Conservation (phyloP, 2,113 vertebrate species). For the Cinclus mexicanus region DNA sequence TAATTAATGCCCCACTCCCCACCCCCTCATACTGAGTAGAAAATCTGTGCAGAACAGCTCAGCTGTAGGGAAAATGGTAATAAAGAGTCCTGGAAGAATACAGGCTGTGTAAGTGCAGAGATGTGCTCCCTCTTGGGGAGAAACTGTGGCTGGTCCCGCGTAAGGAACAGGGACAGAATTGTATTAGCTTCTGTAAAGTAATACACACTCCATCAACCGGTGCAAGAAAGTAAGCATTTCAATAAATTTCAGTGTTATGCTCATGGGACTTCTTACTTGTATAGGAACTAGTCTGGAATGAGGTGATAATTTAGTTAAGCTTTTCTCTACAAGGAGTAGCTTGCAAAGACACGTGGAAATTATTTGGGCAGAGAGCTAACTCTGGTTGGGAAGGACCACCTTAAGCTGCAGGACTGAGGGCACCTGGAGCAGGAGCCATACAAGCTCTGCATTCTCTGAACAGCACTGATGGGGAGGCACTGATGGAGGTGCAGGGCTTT, state of each 20-base stretch:
- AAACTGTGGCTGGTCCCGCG: not conserved
- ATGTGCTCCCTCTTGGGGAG: not conserved
- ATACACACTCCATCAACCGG: not conserved
- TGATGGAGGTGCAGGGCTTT: not conserved
- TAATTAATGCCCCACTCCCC: conserved; percentile 62
- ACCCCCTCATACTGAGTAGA: conserved; percentile 44
- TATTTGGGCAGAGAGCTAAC: not conserved
- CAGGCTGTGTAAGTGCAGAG: not conserved
- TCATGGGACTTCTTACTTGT: not conserved
- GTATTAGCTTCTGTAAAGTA: not conserved
- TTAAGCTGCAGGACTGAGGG: not conserved
- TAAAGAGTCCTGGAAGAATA: conserved; percentile 40
- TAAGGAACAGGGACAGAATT: not conserved
- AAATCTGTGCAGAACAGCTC: conserved; percentile 72
- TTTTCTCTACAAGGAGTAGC: not conserved
- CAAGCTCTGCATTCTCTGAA: not conserved
- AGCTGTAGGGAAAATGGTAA: conserved; percentile 64
- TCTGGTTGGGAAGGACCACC: not conserved
- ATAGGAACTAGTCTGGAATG: not conserved
- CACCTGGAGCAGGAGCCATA: not conserved
- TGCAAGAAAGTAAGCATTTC: not conserved
- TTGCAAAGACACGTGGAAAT: not conserved
- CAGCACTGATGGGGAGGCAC: not conserved
- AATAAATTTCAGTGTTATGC: not conserved
- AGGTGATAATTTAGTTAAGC: not conserved